Evolutionary conservation across 2,113 vertebrate species (phyloP).

Genomic region (Myxocyprinus asiaticus): DNA sequence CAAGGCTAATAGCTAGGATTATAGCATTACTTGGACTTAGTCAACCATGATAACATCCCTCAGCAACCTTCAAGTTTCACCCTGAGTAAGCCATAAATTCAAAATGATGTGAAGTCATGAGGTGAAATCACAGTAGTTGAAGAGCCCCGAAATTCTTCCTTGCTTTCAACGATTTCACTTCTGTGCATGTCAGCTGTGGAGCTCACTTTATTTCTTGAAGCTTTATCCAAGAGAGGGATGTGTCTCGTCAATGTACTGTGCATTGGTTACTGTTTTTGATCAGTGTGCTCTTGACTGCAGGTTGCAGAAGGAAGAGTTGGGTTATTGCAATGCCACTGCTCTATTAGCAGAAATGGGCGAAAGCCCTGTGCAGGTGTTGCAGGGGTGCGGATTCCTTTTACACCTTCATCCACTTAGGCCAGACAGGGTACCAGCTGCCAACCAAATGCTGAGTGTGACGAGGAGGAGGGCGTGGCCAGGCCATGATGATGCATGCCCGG

Average conservation of each 20-base stretch:
- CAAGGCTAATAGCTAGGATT: conserved; percentile 51
- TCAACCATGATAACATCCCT: conserved; percentile 47
- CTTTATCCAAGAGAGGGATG: conserved; percentile 35
- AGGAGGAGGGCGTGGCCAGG: too few relatives aligned
- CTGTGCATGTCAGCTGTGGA: background rate
- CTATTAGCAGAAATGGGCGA: conserved; percentile 40
- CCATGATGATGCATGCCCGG: too few relatives aligned
- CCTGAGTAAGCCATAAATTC: conserved; percentile 49
- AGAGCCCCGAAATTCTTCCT: background rate
- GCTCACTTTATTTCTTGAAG: conserved; percentile 16
- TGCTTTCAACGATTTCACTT: background rate
- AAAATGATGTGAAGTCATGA: conserved; percentile 45
- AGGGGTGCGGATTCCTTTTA: background rate
- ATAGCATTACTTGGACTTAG: conserved; percentile 51
- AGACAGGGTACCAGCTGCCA: conserved; percentile 39
- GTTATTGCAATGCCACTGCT: conserved; percentile 32
- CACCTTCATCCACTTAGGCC: conserved; percentile 17
- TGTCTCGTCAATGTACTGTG: conserved; percentile 19
- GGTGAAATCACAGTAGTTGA: conserved; percentile 33
- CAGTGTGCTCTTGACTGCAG: conserved; percentile 7
- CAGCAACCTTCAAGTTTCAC: conserved; percentile 44
- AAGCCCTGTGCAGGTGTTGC: conserved; percentile 22
- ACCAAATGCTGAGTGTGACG: conserved; percentile 9
- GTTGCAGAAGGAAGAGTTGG: background rate
- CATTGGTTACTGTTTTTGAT: conserved; percentile 43